Evolutionary conservation across 2,797 vertebrate species (phyloP), one percentile per base, ranked within the genome.

Genomic region (Caiman crocodilus): DNA sequence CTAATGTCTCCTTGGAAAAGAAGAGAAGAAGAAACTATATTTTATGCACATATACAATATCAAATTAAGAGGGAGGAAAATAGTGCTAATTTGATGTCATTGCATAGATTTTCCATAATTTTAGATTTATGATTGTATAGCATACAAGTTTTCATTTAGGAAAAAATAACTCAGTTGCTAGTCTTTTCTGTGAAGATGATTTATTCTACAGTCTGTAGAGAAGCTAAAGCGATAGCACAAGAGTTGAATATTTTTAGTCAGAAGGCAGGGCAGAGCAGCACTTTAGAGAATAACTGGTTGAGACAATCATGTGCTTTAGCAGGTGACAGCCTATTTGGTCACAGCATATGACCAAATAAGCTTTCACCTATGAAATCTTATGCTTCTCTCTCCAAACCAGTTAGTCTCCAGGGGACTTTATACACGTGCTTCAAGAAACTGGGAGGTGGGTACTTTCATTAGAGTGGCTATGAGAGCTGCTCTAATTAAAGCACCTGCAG

Each of bases 1-100:
- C 78, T 91, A 85, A 91, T 87, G 64, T 32, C 21, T 50, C 79
- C 65, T 67, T 84, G 82, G 90, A 93, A 94, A 78, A 61, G 60
- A 61, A 61, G 23, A 61, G 20, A 61, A 61, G 14, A 61, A 8
- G 93, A 94, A 87, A 17, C 15, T 76, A 83, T 63, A 21, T 65
- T 87, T 85, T 95, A 79, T 63, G 85, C 18, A 82, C 25, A 93
- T 28, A n/a, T 67, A 71, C 30, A 92, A 88, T 84, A 92, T 71
- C 65, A 5, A 88, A 91, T n/a, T 14, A 73, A 75, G 32, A 73
- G 91, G 85, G 91, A 35, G 77, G 79, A n/a, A 87, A 30, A 28
- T 89, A 9, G 42, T 15, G 60, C 58, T 84, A 77, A 59, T 82
- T 87, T 73, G 76, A 87, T 20, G 90, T 76, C 85, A 78, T 55